phyloP scores from a whole-genome alignment of 2,113 vertebrate genomes.

The Ceyx cyanopectus region DNA sequence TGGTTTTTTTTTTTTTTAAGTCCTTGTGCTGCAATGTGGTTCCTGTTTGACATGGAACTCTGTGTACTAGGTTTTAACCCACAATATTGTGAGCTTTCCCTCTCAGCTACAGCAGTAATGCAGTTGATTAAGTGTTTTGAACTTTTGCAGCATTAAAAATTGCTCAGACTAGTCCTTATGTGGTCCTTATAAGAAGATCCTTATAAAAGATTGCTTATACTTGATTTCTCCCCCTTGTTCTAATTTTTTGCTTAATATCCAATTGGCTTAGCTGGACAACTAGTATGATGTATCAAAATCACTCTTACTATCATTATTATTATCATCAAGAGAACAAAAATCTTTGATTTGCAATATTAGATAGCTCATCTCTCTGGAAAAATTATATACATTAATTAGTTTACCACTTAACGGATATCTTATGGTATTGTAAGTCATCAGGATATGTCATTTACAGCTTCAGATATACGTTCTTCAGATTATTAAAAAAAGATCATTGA shows the following conservation, averaged over 20 bases:
- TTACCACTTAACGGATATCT: not conserved
- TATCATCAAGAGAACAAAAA: not conserved
- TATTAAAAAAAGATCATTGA: not conserved
- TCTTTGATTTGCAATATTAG: not conserved
- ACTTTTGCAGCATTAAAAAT: not conserved
- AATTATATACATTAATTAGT: not conserved
- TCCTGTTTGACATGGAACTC: not conserved
- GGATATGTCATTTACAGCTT: not conserved
- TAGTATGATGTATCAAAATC: not conserved
- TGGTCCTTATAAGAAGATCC: not conserved
- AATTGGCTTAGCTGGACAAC: not conserved
- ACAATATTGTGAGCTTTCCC: too few relatives aligned
- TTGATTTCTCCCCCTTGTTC: rapidly evolving
- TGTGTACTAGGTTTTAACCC: not conserved
- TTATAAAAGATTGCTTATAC: not conserved
- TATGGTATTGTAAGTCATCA: not conserved
- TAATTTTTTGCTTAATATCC: not conserved
- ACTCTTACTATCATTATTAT: not conserved
- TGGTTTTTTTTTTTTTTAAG: not conserved
- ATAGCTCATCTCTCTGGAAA: not conserved
- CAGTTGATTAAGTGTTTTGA: not conserved
- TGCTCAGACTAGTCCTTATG: rapidly evolving
- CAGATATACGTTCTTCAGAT: not conserved
- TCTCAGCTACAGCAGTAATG: rapidly evolving
- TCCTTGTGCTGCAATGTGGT: rapidly evolving